Base-by-base conservation (phyloP, 2,113 vertebrate genomes). In the Salvelinus alpinus region DNA sequence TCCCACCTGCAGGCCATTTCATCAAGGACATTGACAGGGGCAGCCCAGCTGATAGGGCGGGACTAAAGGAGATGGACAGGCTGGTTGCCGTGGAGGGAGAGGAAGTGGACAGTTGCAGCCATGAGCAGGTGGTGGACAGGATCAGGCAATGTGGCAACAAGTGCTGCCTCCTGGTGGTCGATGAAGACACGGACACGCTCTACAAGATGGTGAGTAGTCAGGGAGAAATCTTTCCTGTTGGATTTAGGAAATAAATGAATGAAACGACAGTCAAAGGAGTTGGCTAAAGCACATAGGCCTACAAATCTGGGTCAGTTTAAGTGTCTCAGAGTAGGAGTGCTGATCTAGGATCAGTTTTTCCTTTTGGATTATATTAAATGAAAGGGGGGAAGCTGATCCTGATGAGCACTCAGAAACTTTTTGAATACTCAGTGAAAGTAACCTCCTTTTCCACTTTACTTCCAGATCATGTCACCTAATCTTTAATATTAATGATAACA, bases 61-160 rank as follows among this genome's bases (percentile, higher is more conserved):
- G 90, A 4, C 89, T 99, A 82, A 94, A 92, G 88, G 91, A 95
- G 25, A 90, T 89, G 22, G 98, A 99, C 81, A 91, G 93, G 57
- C 51, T 99, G 4, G 91, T 98, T 12, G 96, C 96, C 51, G 95
- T 99, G 76, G 94, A 96, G 0, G 95, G 96, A 0, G 74, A 93
- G 38, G 86, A 86, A 24, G 92, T 97, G 81, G 90, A 94, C 3
- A 27, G 71, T 29, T 86, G 89, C 16, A 90, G 89, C 25, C 97
- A 99, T 11, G 93, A 96, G 2, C 72, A 92, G 0, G 90, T 96
- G 73, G 97, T 97, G 82, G 91, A 92, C 12, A 91, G 82, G 88
- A 96, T 99, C 82, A 90, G 67, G 31, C 87, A 91, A 75, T 90
- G 90, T 0, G 95, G 95, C 44, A 90, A 89, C 48, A 92, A 90